Evolutionary conservation across 2,888 invertebrate species (phyloP), one percentile per base, ranked within the genome.

Genomic region (Hyposoter dolosus): DNA sequence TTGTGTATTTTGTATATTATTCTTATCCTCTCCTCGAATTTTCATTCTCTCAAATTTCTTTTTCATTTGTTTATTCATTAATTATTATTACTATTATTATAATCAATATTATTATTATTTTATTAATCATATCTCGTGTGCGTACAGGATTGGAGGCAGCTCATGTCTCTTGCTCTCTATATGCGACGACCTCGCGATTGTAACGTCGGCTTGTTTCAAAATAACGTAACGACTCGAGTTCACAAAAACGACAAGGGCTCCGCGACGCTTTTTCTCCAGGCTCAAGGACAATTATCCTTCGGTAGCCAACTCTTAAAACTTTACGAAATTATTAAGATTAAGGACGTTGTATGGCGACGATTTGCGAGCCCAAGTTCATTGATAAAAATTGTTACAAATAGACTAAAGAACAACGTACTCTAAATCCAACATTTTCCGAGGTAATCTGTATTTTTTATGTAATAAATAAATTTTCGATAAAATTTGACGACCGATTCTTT

Each of bases 121-220:
- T 45, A 17, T 79, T 69, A 71, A 63, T 71, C 63, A 50, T 65
- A 28, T 43, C 66, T 40, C 43, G 74, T 74, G 56, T 83, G 82
- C 76, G 76, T 72, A 83, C 79, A 77, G 80, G 65, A 85, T 83
- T 65, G 47, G 80, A 83, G 83, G 82, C 85, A 78, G 79, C 89
- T 83, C 88, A 89, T 91, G 89, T 88, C 88, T 88, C 90, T 89
- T 77, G 89, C 90, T 88, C 90, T 88, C 28, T 28, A 1, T 28
- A 85, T 90, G 88, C 90, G 75, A 80, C 88, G 84, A 82, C 77
- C 71, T 80, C 86, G 82, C 53, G 77, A 63, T 83, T 68, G 63
- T 47, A 40, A 65, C 80, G 63, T 74, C 74, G 53, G 23, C 43
- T 71, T 23, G 56, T 72, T 72, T 69, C 56, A 32, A 56, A 56